Evolutionary conservation across 1,140 invertebrate species (phyloP).

Genomic region (Microvelia longipes): DNA sequence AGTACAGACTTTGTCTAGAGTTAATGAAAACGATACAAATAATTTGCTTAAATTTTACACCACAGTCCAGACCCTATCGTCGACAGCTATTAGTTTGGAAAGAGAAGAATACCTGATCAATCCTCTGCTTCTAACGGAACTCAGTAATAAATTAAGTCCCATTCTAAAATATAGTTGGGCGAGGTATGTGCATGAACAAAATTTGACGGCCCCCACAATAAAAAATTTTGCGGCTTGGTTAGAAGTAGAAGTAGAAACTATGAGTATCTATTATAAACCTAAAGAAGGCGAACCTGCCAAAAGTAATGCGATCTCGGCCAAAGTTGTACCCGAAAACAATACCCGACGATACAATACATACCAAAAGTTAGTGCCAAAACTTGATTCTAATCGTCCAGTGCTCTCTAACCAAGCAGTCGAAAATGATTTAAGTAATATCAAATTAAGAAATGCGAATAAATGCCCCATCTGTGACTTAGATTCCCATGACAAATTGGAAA

Average conservation of each 20-base stretch:
- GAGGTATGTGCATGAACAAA: not conserved
- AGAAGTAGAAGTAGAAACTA: not conserved
- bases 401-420: too few species aligned
- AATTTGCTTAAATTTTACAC: not conserved
- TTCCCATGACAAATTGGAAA: too few species aligned
- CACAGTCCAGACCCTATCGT: not conserved
- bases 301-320: too few species aligned
- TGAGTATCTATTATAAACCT: not conserved
- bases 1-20: not conserved
- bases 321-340: too few species aligned
- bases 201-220: not conserved
- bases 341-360: too few species aligned
- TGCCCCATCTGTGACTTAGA: too few species aligned
- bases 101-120: not conserved
- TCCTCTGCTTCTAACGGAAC: not conserved
- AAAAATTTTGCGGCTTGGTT: not conserved
- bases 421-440: too few species aligned
- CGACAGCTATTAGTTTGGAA: not conserved
- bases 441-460: too few species aligned
- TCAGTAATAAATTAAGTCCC: not conserved
- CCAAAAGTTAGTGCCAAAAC: too few species aligned
- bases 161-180: not conserved
- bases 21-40: not conserved
- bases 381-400: too few species aligned
- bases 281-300: too few species aligned